Evolutionary conservation across 1,140 invertebrate species (phyloP), one percentile per base, ranked within the genome.

Genomic region (Heliconius melpomene): DNA sequence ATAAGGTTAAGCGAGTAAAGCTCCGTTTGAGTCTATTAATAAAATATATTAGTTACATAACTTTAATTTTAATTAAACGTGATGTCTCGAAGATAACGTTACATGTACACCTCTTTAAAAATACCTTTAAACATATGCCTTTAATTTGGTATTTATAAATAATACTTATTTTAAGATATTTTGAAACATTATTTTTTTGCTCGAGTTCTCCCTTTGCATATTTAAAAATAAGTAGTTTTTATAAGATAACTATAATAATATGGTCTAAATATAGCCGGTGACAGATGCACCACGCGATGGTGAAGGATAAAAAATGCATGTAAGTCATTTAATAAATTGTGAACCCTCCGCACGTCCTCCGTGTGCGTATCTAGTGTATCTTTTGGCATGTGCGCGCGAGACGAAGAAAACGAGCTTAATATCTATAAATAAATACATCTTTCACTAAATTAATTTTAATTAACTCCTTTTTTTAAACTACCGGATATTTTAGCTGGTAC

Each of bases 221-320:
- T 83, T 81, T 87, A 89, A 88, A 91, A 91, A 91, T 90, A 92
- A 72, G 13, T 29, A 77, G 36, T 89, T 89, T 90, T 89, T 85
- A 84, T 84, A 81, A 82, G 83, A 85, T 83, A 89, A 87, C 84
- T 87, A 85, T 85, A 87, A 86, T 81, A 85, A 87, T 85, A 79
- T 84, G 74, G 36, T 84, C 82, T 83, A 83, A 83, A 86, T 83
- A 85, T 87, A 87, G 74, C 75, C 74, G 18, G 72, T 74, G 77
- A 79, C 82, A 84, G 79, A 86, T 86, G 83, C 78, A 75, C n/a
- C 60, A 77, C 72, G 54, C 66, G 78, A 57, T 46, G 78, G 50
- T 66, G 46, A 76, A 79, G 74, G 36, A 82, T 82, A 82, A 82
- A 82, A 79, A 82, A 82, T 79, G 77, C 78, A 74, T 74, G 72